A percentile compares a stretch with the other conserved stretches of the same genome.
Conservation (phyloP, 2,797 vertebrate genomes). For the Enteromius treurensis region DNA sequence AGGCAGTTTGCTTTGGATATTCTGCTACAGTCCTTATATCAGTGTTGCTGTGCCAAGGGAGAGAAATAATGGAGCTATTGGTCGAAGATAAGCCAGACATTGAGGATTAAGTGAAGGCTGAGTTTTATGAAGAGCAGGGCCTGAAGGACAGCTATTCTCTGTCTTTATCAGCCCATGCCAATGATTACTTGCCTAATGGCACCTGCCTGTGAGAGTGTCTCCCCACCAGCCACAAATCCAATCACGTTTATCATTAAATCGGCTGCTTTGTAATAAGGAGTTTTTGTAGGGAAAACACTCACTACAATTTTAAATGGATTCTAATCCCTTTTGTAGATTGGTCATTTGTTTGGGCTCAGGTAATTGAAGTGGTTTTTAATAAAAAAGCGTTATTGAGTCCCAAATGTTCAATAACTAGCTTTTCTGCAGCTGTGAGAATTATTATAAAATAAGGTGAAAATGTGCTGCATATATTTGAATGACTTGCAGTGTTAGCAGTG, state of each 20-base stretch:
- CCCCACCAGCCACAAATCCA: constrained; percentile 51
- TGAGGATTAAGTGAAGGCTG: constrained; percentile 54
- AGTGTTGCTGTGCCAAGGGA: constrained; percentile 39
- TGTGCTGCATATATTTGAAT: constrained; percentile 48
- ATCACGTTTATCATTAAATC: constrained; percentile 61
- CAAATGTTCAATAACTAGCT: constrained; percentile 14
- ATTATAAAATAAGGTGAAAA: constrained; percentile 34
- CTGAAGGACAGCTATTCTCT: constrained; percentile 56
- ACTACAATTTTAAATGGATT: constrained; percentile 50
- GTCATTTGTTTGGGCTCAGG: constrained; percentile 25
- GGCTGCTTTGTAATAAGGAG: constrained; percentile 50
- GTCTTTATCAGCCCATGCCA: constrained; percentile 55
- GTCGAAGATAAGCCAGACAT: constrained; percentile 52
- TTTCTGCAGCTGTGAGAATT: constrained; percentile 37
- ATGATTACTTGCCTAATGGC: constrained; percentile 59
- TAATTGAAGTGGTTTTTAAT: constrained; percentile 37
- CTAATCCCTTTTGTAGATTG: constrained; percentile 42
- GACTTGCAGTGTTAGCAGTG: constrained; percentile 38
- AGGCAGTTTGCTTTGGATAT: constrained; percentile 18
- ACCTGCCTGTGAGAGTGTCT: constrained; percentile 41
- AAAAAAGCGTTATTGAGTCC: constrained; percentile 9
- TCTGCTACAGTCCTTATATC: constrained; percentile 17
- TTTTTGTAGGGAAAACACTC: constrained; percentile 33
- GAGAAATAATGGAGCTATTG: constrained; percentile 52
- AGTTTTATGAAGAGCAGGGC: constrained; percentile 54